Percentiles rank a stretch among this genome's conserved stretches.
phyloP scores from a whole-genome alignment of 1,140 invertebrate genomes.

The Dinoponera quadriceps region DNA sequence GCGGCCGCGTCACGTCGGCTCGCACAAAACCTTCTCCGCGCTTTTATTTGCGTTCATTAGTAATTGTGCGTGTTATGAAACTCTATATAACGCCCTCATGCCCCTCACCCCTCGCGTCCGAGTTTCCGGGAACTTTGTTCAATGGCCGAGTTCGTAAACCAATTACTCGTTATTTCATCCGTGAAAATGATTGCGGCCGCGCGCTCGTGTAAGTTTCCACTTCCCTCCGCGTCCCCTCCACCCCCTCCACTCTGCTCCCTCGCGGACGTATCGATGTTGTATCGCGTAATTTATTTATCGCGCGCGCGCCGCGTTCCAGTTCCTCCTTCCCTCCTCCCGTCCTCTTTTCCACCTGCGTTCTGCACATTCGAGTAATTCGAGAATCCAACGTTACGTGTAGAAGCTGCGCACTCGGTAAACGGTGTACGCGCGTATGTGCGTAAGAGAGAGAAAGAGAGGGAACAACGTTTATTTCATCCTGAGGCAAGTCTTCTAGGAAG shows the following conservation, averaged over 20 bases:
- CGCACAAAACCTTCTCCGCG: not conserved
- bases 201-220: slow-evolving; percentile 18
- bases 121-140: slow-evolving; percentile 34
- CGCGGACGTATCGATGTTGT: slow-evolving; percentile 17
- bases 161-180: slow-evolving; percentile 56
- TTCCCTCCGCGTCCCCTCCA: too few species aligned
- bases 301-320: not conserved
- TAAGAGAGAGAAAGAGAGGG: too few species aligned
- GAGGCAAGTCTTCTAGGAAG: too few species aligned
- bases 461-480: too few species aligned
- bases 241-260: too few species aligned
- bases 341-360: not conserved
- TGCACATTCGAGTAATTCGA: slow-evolving; percentile 30
- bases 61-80: slow-evolving; percentile 51
- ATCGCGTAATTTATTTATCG: slow-evolving; percentile 49
- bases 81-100: slow-evolving; percentile 15
- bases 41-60: slow-evolving; percentile 54
- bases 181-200: slow-evolving; percentile 46
- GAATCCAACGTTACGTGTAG: slow-evolving; percentile 4
- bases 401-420: not conserved
- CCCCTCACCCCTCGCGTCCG: too few species aligned
- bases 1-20: not conserved
- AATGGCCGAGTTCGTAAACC: slow-evolving; percentile 54
- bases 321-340: too few species aligned
- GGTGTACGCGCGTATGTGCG: not conserved